Conservation (phyloP, 2,797 vertebrate species). For the Lycodopsis pacificus region DNA sequence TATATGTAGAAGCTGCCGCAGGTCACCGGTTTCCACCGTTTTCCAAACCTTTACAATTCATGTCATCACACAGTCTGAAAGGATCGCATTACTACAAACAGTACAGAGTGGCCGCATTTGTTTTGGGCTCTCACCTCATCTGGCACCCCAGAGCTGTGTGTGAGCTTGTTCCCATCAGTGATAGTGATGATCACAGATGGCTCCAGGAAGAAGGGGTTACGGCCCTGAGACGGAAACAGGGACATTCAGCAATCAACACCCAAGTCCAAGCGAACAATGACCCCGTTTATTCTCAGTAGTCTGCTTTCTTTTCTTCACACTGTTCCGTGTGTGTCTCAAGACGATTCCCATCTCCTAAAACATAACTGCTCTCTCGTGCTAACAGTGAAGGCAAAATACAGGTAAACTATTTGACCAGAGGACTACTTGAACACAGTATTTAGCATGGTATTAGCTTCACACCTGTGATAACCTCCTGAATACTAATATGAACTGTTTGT, state of each 20-base stretch:
- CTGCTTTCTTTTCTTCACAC: constrained; percentile 22
- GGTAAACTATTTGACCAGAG: background rate
- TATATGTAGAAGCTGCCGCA: background rate
- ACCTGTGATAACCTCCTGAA: background rate
- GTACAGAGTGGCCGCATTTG: background rate
- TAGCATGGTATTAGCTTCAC: background rate
- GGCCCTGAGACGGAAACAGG: constrained; percentile 86
- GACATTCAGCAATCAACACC: constrained; percentile 46
- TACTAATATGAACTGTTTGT: background rate
- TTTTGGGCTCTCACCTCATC: constrained; percentile 91
- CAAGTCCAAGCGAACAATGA: constrained; percentile 31
- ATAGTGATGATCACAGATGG: constrained; percentile 99
- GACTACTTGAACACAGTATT: constrained; percentile 19
- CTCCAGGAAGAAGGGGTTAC: constrained; percentile 98
- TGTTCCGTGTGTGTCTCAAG: constrained; percentile 2
- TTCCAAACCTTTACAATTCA: background rate
- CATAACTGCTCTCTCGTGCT: background rate
- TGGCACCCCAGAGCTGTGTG: constrained; percentile 93
- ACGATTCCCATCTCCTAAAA: background rate
- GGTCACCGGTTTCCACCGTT: background rate
- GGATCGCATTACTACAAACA: background rate
- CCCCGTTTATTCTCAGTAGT: background rate
- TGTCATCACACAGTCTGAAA: background rate
- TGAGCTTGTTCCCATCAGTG: constrained; percentile 99
- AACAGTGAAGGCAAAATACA: constrained; percentile 14